A percentile compares a stretch with the other conserved stretches of the same genome.
Conservation (phyloP, 2,888 invertebrate species). For the Drosophila nr. perissopoda region DNA sequence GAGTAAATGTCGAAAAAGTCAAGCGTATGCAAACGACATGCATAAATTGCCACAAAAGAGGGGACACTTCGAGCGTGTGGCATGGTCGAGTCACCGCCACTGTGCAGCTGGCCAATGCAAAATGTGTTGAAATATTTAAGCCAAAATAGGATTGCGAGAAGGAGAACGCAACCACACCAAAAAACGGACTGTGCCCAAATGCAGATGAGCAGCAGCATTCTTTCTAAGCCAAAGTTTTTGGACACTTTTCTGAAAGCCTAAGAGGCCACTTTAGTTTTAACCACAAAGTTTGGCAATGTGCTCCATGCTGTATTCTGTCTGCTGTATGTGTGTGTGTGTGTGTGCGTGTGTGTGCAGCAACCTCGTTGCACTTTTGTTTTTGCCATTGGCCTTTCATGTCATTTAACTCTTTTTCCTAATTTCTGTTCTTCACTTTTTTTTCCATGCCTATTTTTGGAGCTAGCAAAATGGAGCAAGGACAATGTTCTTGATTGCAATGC, state of each 20-base stretch:
- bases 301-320: conserved; percentile 4
- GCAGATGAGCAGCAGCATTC: conserved; percentile 66
- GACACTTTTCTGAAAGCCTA: conserved; percentile 77
- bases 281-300: conserved; percentile 67
- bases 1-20: conserved; percentile 74
- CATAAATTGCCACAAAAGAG: conserved; percentile 72
- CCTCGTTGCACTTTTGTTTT: conserved; percentile 74
- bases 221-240: conserved; percentile 68
- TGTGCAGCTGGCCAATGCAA: conserved; percentile 54
- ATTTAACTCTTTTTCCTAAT: conserved; percentile 64
- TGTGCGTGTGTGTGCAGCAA: conserved; percentile 44
- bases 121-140: conserved; percentile 78
- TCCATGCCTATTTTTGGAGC: conserved; percentile 4
- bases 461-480: conserved; percentile 42
- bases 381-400: conserved; percentile 75
- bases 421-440: conserved; percentile 12
- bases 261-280: conserved; percentile 78
- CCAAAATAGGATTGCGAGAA: conserved; percentile 22
- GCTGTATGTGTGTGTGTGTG: neutral
- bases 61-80: conserved; percentile 48
- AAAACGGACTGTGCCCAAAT: conserved; percentile 42
- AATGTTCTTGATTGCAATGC: conserved; percentile 62
- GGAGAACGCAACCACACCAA: conserved; percentile 27
- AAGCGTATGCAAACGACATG: conserved; percentile 74
- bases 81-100: conserved; percentile 4